Percentiles rank a stretch among this genome's conserved stretches.
These are phyloP conservation scores for Mormyrops attenuatus DNA, from an alignment of 2,797 vertebrate species.

Conservation along the genomic window DNA sequence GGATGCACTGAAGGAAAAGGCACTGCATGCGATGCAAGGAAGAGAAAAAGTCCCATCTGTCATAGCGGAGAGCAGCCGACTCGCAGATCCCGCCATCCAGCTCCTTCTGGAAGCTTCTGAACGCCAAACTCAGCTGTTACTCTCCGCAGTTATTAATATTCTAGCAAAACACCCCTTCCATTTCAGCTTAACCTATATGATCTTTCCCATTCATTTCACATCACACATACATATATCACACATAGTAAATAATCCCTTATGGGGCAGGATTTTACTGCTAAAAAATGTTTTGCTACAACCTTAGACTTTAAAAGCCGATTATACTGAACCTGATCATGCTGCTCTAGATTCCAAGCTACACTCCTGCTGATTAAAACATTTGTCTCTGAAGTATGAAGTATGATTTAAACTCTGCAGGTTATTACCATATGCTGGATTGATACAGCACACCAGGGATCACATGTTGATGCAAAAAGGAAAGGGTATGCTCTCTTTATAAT, in stretches of 20 bases:
- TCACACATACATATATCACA: background rate
- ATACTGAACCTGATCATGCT: background rate
- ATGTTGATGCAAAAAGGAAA: background rate
- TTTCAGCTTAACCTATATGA: background rate
- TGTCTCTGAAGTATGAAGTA: background rate
- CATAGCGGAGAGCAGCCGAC: background rate
- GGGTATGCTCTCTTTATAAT: background rate
- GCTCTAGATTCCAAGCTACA: background rate
- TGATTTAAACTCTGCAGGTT: background rate
- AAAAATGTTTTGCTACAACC: background rate
- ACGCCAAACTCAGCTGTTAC: background rate
- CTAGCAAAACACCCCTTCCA: background rate
- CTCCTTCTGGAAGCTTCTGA: background rate
- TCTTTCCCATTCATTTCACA: background rate
- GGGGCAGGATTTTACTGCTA: background rate
- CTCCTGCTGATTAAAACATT: background rate
- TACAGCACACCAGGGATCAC: background rate
- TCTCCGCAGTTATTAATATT: background rate
- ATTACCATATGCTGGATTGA: background rate
- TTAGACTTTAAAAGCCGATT: background rate
- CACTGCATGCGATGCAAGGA: background rate
- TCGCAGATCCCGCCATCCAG: background rate
- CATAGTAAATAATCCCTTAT: background rate
- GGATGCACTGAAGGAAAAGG: background rate
- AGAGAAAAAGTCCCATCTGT: background rate